phyloP scores from a whole-genome alignment of 1,140 invertebrate genomes.

The Lordiphosa collinella region DNA sequence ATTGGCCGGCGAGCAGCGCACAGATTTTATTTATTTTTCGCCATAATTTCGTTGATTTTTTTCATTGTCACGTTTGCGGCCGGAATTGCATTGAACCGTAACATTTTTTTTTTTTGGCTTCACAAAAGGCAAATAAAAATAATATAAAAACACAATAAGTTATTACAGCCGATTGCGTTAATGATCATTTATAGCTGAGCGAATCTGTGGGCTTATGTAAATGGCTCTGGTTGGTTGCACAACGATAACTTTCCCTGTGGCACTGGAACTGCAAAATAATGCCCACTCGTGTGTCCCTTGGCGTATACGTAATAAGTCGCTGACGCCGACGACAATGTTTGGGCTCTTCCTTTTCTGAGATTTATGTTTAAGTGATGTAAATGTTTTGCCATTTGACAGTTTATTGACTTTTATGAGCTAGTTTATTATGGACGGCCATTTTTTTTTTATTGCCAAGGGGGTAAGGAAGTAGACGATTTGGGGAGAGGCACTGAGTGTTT shows the following conservation, averaged over 20 bases:
- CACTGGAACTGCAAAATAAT: conserved; percentile 3
- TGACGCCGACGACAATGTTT: conserved; percentile 11
- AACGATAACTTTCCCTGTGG: background rate
- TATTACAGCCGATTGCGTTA: conserved; percentile 59
- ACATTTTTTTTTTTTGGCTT: conserved; percentile 28
- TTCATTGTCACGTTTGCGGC: conserved; percentile 55
- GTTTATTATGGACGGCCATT: conserved; percentile 42
- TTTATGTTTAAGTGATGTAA: conserved; percentile 64
- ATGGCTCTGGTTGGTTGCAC: conserved; percentile 24
- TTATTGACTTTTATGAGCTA: conserved; percentile 71
- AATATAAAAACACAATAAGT: conserved; percentile 55
- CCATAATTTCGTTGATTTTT: conserved; percentile 48
- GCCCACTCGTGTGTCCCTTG: background rate
- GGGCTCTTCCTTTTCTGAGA: conserved; percentile 22
- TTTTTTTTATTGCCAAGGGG: conserved; percentile 33
- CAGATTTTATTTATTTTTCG: conserved; percentile 58
- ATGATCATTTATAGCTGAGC: conserved; percentile 54
- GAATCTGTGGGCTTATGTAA: conserved; percentile 57
- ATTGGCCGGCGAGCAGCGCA: conserved; percentile 12
- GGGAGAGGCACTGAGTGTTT: conserved; percentile 15
- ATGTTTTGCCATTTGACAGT: conserved; percentile 65
- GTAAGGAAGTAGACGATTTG: background rate
- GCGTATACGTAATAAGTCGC: conserved; percentile 30
- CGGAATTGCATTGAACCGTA: conserved; percentile 53
- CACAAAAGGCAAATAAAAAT: conserved; percentile 4